Base-by-base conservation (phyloP, 2,113 vertebrate genomes). In the Pampusana beccarii region DNA sequence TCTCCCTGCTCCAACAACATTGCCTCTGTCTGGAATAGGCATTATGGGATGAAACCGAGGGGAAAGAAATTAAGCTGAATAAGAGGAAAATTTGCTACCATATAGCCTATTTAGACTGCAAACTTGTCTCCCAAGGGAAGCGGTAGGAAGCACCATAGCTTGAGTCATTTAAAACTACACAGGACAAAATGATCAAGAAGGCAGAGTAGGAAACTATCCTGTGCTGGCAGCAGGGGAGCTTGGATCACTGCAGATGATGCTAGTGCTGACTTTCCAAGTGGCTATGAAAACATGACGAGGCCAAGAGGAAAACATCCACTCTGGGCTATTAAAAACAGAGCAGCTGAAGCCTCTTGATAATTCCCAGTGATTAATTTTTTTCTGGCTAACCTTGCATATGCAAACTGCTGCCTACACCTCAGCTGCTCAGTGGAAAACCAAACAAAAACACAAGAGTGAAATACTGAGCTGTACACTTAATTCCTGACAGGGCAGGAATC, bases 81-180 rank as follows among this genome's bases (percentile, higher is more conserved):
- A 53, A 11, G n/a, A 74, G 95, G 96, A 97, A 96, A 95, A 92
- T 69, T 65, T 97, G 90, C 93, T 88, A 92, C 93, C 82, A 70
- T 53, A 23, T 65, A 90, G 44, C 75, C 64, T 78, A 60, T 91
- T 90, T 58, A 90, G 88, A 38, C 57, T 74, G 79, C 48, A 92
- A 80, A 93, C 66, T 85, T 20, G 40, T 53, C n/a, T 91, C 94
- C 95, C 93, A 23, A 23, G 85, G 84, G 93, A 82, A 65, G 23
- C 33, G 67, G 56, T 15, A 83, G 86, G 90, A 95, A 97, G 75
- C 77, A 88, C 84, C 80, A 40, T 84, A 86, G 75, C 46, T 62
- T 79, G 79, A 94, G 58, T 88, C 73, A 92, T 31, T 85, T 28
- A 70, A 72, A 92, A 80, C 26, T 67, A 51, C 65, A 74, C 60